These are phyloP conservation scores for Cephus cinctus DNA, from an alignment of 1,140 invertebrate species.

Conservation along the genomic window DNA sequence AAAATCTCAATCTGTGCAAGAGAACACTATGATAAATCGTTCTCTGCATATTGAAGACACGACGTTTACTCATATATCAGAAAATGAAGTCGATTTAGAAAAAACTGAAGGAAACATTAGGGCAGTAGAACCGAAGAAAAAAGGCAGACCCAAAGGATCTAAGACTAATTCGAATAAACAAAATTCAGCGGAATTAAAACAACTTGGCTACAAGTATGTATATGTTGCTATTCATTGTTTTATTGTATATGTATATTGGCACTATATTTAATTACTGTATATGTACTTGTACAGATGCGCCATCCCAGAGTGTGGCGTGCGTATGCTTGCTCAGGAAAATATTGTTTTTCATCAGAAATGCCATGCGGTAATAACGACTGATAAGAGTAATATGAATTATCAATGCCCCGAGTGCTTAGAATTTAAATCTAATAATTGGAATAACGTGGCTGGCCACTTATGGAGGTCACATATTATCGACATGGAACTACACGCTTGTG, in stretches of 20 bases:
- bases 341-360: constrained; percentile 53
- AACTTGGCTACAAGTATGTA: constrained; percentile 12
- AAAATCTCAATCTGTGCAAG: no score
- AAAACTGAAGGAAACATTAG: background rate
- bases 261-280: background rate
- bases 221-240: constrained; percentile 4
- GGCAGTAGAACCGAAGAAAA: background rate
- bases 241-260: background rate
- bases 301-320: constrained; percentile 39
- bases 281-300: constrained; percentile 25
- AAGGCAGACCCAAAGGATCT: background rate
- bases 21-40: background rate
- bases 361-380: constrained; percentile 33
- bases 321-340: constrained; percentile 44
- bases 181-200: background rate
- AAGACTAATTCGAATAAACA: background rate
- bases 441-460: constrained; percentile 47
- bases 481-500: constrained; percentile 52
- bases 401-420: constrained; percentile 50
- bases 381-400: constrained; percentile 22
- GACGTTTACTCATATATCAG: background rate
- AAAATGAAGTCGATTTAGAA: background rate
- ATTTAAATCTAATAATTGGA: constrained; percentile 38
- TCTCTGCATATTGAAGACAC: background rate
- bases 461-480: constrained; percentile 55